Evolutionary conservation across 2,113 vertebrate species (phyloP).

Genomic region (Shinisaurus crocodilurus): DNA sequence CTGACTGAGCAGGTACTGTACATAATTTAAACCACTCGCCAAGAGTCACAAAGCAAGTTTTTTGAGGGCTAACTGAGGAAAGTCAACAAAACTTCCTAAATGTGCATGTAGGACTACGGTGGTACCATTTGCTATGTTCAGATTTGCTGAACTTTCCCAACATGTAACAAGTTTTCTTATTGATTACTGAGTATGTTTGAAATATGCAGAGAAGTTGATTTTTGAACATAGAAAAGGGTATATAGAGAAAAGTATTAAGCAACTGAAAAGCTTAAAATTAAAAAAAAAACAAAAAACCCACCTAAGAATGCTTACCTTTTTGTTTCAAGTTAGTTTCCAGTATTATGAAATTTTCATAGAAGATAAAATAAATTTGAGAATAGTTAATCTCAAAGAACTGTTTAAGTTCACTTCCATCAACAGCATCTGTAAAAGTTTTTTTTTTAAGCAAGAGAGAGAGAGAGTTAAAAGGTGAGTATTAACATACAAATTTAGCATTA

Average conservation of each 20-base stretch:
- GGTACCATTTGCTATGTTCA: not conserved
- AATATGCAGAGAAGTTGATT: not conserved
- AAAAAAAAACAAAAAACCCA: not conserved
- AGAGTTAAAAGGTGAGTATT: not conserved
- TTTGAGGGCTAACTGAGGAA: not conserved
- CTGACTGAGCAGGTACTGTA: not conserved
- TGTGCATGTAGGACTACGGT: not conserved
- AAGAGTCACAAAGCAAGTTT: not conserved
- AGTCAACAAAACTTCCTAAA: not conserved
- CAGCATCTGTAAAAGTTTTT: conserved; percentile 85
- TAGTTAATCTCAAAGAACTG: conserved; percentile 96
- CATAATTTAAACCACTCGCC: not conserved
- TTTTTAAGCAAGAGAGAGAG: not conserved
- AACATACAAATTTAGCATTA: not conserved
- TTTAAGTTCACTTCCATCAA: conserved; percentile 94
- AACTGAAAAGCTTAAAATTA: not conserved
- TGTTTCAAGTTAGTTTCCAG: conserved; percentile 99
- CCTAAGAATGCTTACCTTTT: conserved; percentile 87
- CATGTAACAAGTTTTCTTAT: not conserved
- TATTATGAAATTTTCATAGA: conserved; percentile 99
- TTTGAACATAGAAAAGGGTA: not conserved
- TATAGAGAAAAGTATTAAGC: not conserved
- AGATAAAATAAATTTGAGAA: conserved; percentile 99
- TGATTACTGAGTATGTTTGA: not conserved
- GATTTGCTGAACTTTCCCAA: not conserved